Evolutionary conservation across 2,888 invertebrate genomes (phyloP).

Genomic region (Ptycholaimellus sp.): DNA sequence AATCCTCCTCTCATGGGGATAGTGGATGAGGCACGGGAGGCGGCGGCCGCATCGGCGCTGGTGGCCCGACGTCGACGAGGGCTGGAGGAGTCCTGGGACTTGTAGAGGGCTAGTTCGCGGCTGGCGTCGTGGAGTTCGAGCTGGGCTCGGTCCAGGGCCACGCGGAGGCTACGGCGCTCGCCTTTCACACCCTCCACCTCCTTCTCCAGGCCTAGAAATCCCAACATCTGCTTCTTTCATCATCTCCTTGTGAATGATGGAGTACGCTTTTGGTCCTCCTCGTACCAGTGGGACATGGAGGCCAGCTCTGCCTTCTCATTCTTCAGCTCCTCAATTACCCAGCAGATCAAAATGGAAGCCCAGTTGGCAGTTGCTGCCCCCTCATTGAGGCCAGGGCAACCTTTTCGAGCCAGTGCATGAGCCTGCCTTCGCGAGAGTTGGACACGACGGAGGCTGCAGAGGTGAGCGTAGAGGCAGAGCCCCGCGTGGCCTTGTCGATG

Average conservation of each 20-base stretch:
- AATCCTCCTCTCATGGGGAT: conserved; percentile 2
- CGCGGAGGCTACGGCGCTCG: not conserved
- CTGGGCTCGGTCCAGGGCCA: conserved; percentile 1
- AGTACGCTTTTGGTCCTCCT: conserved; percentile 11
- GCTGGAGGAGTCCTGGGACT: conserved; percentile 11
- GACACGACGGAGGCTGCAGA: not conserved
- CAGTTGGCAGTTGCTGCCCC: too few species aligned
- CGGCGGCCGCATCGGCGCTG: not conserved
- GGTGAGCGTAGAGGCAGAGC: conserved; percentile 6
- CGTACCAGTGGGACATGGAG: conserved; percentile 7
- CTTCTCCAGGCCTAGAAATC: conserved; percentile 10
- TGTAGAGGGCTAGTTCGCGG: conserved; percentile 12
- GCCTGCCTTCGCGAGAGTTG: not conserved
- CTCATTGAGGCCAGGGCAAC: too few species aligned
- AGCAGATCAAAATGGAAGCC: too few species aligned
- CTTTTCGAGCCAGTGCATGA: conserved; percentile 4
- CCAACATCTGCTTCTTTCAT: too few species aligned
- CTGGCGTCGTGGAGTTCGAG: conserved; percentile 9
- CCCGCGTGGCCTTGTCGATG: conserved; percentile 8
- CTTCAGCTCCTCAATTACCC: too few species aligned
- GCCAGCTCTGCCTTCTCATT: too few species aligned
- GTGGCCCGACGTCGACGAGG: too few species aligned
- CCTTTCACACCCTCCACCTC: conserved; percentile 7
- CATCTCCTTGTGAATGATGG: too few species aligned
- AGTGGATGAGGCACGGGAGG: not conserved